These are phyloP conservation scores for Myotis myotis DNA, from an alignment of 2,797 vertebrate genomes.

Conservation along the genomic window DNA sequence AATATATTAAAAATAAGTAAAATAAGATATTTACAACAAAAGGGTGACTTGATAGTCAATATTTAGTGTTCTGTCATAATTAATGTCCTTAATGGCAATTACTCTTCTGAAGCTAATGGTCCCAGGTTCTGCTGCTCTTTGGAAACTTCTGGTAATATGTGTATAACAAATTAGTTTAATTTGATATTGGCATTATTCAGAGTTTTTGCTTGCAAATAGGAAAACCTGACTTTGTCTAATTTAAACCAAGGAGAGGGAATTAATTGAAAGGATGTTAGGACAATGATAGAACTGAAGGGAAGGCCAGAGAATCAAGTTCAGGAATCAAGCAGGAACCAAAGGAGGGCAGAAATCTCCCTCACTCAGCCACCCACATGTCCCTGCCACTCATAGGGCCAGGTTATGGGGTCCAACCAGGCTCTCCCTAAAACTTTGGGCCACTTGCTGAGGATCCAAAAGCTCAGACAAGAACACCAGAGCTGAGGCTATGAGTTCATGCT, in stretches of 20 bases:
- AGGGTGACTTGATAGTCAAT: neutral
- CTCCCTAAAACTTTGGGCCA: neutral
- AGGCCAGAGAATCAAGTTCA: neutral
- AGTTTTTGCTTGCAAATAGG: neutral
- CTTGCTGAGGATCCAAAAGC: neutral
- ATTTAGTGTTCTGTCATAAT: constrained; percentile 39
- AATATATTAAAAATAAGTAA: too few species aligned
- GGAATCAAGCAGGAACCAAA: neutral
- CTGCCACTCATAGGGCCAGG: neutral
- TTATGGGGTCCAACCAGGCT: too few species aligned
- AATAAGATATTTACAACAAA: constrained; percentile 42
- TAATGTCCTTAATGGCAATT: neutral
- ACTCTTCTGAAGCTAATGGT: neutral
- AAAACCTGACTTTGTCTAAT: neutral
- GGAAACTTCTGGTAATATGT: neutral
- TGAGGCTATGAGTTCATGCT: neutral
- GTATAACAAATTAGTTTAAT: neutral
- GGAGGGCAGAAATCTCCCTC: neutral
- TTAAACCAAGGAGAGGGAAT: neutral
- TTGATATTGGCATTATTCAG: neutral
- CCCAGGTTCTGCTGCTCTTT: neutral
- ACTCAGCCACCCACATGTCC: fast-evolving
- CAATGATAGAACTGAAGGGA: neutral
- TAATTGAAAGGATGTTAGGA: neutral
- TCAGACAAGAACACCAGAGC: neutral